A percentile compares a stretch with the other conserved stretches of the same genome.
Conservation (phyloP, 2,113 vertebrate genomes). For the Pangasianodon hypophthalmus region DNA sequence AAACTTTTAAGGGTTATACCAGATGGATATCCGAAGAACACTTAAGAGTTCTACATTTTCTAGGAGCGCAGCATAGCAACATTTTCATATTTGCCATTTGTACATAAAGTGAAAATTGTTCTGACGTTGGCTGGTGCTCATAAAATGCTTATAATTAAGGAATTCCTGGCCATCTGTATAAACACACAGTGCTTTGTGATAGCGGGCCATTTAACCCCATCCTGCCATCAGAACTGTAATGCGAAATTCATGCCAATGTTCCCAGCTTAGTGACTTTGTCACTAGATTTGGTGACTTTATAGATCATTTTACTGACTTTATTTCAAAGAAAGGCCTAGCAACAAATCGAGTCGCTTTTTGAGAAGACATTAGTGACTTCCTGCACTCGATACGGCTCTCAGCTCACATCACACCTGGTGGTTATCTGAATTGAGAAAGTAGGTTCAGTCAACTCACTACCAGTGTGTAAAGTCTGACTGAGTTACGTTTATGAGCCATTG, state of each 20-base stretch:
- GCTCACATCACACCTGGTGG: neutral
- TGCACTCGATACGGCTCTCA: neutral
- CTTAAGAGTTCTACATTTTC: neutral
- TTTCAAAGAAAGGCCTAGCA: neutral
- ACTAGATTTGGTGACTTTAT: neutral
- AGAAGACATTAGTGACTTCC: neutral
- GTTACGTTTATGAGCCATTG: neutral
- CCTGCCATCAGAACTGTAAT: neutral
- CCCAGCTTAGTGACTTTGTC: neutral
- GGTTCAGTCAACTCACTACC: neutral
- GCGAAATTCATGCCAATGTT: neutral
- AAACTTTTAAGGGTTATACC: neutral
- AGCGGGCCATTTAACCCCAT: neutral
- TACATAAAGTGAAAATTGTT: neutral
- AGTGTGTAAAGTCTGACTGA: neutral
- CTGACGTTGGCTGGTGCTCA: neutral
- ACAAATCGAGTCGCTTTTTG: neutral
- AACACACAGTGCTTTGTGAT: neutral
- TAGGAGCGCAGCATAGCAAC: neutral
- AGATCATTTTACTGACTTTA: neutral
- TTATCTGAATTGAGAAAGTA: neutral
- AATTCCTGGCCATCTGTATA: neutral
- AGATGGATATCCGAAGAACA: neutral
- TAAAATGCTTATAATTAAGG: neutral
- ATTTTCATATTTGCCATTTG: neutral